Evolutionary conservation across 2,113 vertebrate genomes (phyloP).

Genomic region (Macaca mulatta): DNA sequence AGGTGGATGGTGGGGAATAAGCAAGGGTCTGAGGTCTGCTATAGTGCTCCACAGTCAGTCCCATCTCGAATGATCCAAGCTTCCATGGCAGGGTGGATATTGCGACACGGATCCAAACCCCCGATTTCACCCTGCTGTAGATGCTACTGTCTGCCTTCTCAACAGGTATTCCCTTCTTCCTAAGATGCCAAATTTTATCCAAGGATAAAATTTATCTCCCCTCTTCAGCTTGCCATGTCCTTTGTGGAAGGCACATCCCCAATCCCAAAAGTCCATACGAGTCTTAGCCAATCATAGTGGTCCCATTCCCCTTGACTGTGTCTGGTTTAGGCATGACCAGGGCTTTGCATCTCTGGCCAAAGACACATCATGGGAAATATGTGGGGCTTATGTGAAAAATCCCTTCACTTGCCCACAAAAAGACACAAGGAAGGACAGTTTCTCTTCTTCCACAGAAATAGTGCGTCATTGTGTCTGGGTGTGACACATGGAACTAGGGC

Average conservation of each 20-base stretch:
- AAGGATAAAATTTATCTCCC: background rate
- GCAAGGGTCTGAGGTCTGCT: background rate
- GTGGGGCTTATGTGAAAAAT: background rate
- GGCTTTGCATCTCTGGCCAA: background rate
- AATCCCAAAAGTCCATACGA: background rate
- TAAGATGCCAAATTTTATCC: background rate
- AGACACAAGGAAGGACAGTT: background rate
- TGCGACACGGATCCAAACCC: background rate
- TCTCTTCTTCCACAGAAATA: background rate
- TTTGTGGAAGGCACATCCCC: background rate
- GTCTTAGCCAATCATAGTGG: background rate
- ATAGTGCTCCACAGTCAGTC: rapidly evolving
- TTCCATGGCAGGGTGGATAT: background rate
- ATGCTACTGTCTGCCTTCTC: background rate
- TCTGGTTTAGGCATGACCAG: background rate
- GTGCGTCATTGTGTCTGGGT: background rate
- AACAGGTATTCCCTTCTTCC: background rate
- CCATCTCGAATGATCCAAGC: background rate
- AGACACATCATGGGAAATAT: background rate
- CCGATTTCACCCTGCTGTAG: background rate
- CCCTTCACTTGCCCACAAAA: background rate
- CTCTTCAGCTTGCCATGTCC: background rate
- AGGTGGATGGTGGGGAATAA: background rate
- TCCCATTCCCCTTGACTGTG: background rate
- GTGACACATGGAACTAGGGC: too few species aligned